A percentile compares a stretch with the other conserved stretches of the same genome.
These are phyloP conservation scores for Entomobrya multifasciata DNA, from an alignment of 2,888 invertebrate genomes.

Conservation along the genomic window DNA sequence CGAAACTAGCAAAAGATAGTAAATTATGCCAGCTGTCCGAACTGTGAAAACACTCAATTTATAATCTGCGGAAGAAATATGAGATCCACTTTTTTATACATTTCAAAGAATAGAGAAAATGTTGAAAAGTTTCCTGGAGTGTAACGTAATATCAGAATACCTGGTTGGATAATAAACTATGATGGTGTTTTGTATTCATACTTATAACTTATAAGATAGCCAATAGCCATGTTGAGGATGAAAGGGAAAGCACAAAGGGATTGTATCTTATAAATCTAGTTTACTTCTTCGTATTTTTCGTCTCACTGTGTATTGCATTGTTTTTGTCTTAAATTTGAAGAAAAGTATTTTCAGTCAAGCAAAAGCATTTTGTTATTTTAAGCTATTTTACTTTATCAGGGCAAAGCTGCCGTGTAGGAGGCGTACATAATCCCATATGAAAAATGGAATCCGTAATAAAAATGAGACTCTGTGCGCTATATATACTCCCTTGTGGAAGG, in stretches of 20 bases:
- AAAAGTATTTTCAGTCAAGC: neutral
- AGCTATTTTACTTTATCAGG: constrained; percentile 33
- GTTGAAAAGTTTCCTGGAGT: constrained; percentile 42
- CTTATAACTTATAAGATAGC: no score
- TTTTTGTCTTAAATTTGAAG: no score
- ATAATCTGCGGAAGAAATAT: constrained; percentile 46
- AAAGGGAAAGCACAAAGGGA: no score
- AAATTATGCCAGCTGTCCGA: constrained; percentile 56
- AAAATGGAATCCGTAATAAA: constrained; percentile 42
- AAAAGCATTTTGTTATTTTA: neutral
- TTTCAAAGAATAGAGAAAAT: neutral
- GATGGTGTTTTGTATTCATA: no score
- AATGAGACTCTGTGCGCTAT: neutral
- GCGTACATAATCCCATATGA: constrained; percentile 49
- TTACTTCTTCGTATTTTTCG: no score
- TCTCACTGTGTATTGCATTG: no score
- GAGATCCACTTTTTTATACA: constrained; percentile 31
- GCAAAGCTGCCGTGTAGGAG: neutral
- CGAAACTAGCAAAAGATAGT: constrained; percentile 4
- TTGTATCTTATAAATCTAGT: no score
- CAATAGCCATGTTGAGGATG: no score
- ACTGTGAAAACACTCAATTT: constrained; percentile 32
- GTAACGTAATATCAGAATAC: no score
- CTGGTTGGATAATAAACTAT: neutral
- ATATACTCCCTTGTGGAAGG: neutral